Conservation (phyloP, 2,797 vertebrate genomes). For the Onychomys arenicola region DNA sequence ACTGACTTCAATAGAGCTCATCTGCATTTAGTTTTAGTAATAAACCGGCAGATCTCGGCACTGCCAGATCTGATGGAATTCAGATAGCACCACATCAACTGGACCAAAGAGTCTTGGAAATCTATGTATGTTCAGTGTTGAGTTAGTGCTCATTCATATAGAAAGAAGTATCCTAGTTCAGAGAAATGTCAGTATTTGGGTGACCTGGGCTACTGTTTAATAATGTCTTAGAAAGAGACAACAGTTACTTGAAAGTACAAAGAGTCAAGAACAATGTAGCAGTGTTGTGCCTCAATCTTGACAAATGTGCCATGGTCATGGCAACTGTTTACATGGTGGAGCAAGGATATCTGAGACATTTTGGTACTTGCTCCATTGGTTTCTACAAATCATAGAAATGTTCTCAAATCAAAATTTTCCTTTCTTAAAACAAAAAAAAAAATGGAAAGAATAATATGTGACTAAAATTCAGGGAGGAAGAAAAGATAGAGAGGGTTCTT, state of each 20-base stretch:
- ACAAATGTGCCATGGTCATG: neutral
- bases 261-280: neutral
- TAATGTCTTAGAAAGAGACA: neutral
- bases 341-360: neutral
- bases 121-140: neutral
- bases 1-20: slow-evolving; percentile 16
- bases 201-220: slow-evolving; percentile 19
- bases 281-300: neutral
- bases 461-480: neutral
- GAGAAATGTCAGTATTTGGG: neutral
- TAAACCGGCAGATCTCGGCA: neutral
- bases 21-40: slow-evolving; percentile 35
- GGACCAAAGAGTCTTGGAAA: neutral
- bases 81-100: neutral
- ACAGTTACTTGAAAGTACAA: slow-evolving; percentile 1
- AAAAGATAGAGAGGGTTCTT: neutral
- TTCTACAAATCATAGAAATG: slow-evolving; percentile 20
- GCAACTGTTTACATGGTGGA: neutral
- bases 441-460: neutral
- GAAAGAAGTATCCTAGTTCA: neutral
- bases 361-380: neutral
- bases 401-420: neutral
- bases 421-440: neutral
- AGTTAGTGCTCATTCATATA: slow-evolving; percentile 3
- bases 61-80: slow-evolving; percentile 2